A percentile compares a stretch with the other conserved stretches of the same genome.
phyloP scores from a whole-genome alignment of 2,888 invertebrate species.

The Eledone cirrhosa region DNA sequence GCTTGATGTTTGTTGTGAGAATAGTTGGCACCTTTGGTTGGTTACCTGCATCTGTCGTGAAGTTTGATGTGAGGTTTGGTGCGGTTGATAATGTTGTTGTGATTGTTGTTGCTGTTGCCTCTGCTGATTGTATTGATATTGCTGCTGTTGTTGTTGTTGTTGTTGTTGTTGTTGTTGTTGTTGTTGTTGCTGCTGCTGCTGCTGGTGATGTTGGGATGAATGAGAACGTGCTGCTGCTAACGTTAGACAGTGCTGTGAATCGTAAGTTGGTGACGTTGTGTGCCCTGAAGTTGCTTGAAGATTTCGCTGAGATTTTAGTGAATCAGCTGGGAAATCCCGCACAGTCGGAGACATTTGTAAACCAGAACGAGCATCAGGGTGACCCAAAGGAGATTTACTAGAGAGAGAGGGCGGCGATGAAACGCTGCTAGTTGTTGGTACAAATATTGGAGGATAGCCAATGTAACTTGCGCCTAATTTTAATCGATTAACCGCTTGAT shows the following conservation, averaged over 20 bases:
- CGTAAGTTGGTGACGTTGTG: neutral
- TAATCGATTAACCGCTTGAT: neutral
- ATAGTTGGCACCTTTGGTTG: neutral
- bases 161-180: constrained; percentile 23
- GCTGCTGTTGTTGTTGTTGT: constrained; percentile 29
- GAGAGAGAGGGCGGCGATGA: neutral
- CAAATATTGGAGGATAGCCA: neutral
- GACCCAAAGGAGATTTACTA: neutral
- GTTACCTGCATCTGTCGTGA: neutral
- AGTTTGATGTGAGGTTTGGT: constrained; percentile 2
- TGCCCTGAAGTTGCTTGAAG: too few species aligned
- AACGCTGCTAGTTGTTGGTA: neutral
- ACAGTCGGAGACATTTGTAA: neutral
- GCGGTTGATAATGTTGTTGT: neutral
- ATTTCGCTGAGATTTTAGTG: neutral
- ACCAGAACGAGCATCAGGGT: constrained; percentile 1
- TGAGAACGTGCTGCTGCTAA: neutral
- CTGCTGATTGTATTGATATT: constrained; percentile 9
- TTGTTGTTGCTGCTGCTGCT: constrained; percentile 21
- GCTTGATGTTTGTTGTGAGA: neutral
- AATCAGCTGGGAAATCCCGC: neutral
- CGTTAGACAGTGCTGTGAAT: constrained; percentile 4
- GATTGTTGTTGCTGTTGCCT: constrained; percentile 9
- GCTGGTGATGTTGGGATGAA: constrained; percentile 14
- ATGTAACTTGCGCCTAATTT: constrained; percentile 14